Conservation (phyloP, 2,888 invertebrate genomes). For the Leptopilina drosophilae region DNA sequence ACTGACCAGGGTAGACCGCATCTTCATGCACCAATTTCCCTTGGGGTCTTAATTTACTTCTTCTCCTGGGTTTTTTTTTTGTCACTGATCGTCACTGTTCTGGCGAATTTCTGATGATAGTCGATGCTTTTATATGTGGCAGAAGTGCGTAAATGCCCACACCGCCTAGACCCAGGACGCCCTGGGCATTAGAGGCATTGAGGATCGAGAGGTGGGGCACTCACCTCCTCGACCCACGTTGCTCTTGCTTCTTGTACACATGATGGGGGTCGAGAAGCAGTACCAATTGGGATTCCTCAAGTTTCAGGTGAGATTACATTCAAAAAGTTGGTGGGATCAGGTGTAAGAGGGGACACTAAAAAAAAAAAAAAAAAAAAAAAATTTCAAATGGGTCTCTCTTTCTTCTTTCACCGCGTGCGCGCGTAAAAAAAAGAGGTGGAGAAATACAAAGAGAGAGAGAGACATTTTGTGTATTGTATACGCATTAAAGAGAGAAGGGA, state of each 20-base stretch:
- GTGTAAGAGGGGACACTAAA: not conserved
- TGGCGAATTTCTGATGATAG: slow-evolving; percentile 31
- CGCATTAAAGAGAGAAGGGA: not conserved
- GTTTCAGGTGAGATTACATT: slow-evolving; percentile 10
- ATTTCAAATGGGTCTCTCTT: not conserved
- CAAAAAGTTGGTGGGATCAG: not conserved
- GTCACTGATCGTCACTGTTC: slow-evolving; percentile 32
- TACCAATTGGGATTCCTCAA: slow-evolving; percentile 29
- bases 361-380: no score
- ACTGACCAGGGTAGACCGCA: slow-evolving; percentile 39
- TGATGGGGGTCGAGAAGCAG: slow-evolving; percentile 22
- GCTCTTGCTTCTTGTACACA: not conserved
- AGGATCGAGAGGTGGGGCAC: slow-evolving; percentile 15
- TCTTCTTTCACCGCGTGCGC: not conserved
- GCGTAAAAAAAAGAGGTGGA: not conserved
- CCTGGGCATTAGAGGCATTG: slow-evolving; percentile 32
- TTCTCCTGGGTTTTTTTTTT: slow-evolving; percentile 1
- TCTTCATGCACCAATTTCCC: not conserved
- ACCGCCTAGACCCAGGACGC: slow-evolving; percentile 36
- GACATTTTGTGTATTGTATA: no score
- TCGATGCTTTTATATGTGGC: slow-evolving; percentile 37
- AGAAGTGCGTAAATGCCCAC: slow-evolving; percentile 23
- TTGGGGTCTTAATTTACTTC: not conserved
- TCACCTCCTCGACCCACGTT: not conserved
- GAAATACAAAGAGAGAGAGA: not conserved